Evolutionary conservation across 2,113 vertebrate genomes (phyloP).

Genomic region (Oceanodroma tethys): DNA sequence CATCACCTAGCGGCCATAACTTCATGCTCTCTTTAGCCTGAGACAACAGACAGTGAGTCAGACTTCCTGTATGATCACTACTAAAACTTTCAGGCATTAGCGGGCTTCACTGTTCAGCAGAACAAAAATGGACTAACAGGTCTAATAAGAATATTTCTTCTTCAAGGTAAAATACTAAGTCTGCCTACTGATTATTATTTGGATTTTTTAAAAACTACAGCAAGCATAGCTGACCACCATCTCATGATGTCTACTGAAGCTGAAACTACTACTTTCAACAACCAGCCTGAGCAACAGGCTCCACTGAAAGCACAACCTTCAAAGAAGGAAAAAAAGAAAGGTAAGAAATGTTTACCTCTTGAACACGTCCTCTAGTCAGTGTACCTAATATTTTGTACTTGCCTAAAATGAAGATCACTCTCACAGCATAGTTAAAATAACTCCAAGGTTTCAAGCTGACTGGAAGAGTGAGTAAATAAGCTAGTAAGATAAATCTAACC

Average conservation of each 20-base stretch:
- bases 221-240: not conserved
- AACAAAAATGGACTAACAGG: not conserved
- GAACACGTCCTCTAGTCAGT: not conserved
- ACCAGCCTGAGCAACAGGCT: slow-evolving; percentile 68
- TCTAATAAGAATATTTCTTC: not conserved
- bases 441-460: not conserved
- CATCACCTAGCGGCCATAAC: not conserved
- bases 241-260: slow-evolving; percentile 84
- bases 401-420: not conserved
- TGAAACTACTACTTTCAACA: slow-evolving; percentile 64
- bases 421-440: not conserved
- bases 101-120: not conserved
- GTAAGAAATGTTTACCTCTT: slow-evolving; percentile 25
- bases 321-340: slow-evolving; percentile 91
- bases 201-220: not conserved
- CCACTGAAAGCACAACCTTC: slow-evolving; percentile 70
- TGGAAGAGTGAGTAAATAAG: not conserved
- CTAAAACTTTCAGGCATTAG: not conserved
- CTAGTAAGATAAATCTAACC: not conserved
- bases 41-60: not conserved
- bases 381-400: not conserved
- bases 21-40: not conserved
- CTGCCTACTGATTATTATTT: not conserved
- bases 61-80: not conserved
- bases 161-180: not conserved